Percentiles rank a stretch among this genome's conserved stretches.
phyloP scores from a whole-genome alignment of 2,113 vertebrate species.

The Zapus hudsonius region DNA sequence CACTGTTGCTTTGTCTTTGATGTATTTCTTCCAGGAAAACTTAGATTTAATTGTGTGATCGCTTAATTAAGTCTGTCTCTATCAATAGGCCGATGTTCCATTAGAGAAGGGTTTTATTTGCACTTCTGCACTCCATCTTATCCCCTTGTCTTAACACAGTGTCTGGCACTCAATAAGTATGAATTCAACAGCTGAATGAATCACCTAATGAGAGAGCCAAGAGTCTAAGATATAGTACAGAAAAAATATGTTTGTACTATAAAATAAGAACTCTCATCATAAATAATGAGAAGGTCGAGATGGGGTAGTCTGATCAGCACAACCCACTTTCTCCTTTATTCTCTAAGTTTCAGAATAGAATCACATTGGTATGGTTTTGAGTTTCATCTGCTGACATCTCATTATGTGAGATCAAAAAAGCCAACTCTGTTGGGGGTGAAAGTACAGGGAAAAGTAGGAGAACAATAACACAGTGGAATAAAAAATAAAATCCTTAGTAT shows the following conservation, averaged over 20 bases:
- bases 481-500: neutral
- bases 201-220: conserved; percentile 35
- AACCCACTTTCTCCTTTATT: neutral
- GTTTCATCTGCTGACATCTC: conserved; percentile 21
- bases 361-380: neutral
- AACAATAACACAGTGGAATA: neutral
- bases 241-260: neutral
- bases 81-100: conserved; percentile 32
- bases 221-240: neutral
- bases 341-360: conserved; percentile 19
- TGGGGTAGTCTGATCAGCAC: neutral
- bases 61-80: conserved; percentile 70
- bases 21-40: conserved; percentile 22
- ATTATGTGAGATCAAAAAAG: neutral
- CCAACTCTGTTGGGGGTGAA: neutral
- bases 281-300: conserved; percentile 3
- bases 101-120: conserved; percentile 45
- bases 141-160: neutral
- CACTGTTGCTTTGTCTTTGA: conserved; percentile 6
- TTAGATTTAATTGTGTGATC: conserved; percentile 70
- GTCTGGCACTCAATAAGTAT: conserved; percentile 57
- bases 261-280: neutral
- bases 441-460: neutral
- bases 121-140: neutral
- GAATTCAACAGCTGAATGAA: conserved; percentile 50